Evolutionary conservation across 2,888 invertebrate species (phyloP).

Genomic region (Thumatha senex): DNA sequence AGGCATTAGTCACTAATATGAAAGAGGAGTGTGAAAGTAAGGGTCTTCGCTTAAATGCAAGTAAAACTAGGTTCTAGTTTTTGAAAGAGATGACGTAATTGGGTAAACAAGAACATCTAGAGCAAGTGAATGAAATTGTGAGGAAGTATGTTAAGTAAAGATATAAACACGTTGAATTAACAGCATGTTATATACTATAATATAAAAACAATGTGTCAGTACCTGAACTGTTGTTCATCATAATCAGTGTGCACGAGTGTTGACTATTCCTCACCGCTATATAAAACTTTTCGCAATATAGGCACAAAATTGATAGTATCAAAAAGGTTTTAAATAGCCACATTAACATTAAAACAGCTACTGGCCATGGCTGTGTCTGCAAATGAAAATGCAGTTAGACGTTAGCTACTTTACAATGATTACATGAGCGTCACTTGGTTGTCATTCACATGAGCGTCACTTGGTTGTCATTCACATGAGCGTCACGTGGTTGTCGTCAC

Average conservation of each 20-base stretch:
- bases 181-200: neutral
- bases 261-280: constrained; percentile 11
- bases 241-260: constrained; percentile 12
- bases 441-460: no score
- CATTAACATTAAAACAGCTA: neutral
- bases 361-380: neutral
- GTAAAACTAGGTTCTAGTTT: no score
- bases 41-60: no score
- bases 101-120: no score
- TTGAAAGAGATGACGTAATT: no score
- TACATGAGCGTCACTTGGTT: neutral
- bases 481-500: no score
- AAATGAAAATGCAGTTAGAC: neutral
- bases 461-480: no score
- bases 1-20: no score
- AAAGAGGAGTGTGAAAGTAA: no score
- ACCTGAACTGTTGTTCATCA: constrained; percentile 12
- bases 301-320: constrained; percentile 1
- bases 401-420: no score
- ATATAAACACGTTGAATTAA: neutral
- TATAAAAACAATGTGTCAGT: neutral
- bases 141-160: no score
- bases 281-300: constrained; percentile 17
- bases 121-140: no score
- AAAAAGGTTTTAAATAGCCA: constrained; percentile 9